Conservation (phyloP, 2,797 vertebrate genomes). For the Molossus alvarezi region DNA sequence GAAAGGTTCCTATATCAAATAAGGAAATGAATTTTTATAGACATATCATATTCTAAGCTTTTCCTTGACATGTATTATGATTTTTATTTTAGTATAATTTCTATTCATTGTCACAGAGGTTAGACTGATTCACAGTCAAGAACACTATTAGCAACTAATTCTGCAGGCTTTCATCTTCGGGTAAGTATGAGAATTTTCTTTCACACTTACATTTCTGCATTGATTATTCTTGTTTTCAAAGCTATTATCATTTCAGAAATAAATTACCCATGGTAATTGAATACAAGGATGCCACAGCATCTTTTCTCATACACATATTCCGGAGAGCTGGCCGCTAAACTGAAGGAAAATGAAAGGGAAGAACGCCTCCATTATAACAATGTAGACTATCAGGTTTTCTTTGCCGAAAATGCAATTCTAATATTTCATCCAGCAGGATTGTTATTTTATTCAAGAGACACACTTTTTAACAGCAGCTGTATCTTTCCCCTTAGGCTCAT, state of each 20-base stretch:
- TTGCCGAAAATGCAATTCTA: conserved; percentile 68
- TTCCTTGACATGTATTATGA: neutral
- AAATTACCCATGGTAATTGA: conserved; percentile 64
- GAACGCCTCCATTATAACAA: conserved; percentile 16
- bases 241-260: conserved; percentile 68
- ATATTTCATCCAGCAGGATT: conserved; percentile 59
- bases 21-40: conserved; percentile 11
- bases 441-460: conserved; percentile 73
- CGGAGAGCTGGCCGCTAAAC: neutral
- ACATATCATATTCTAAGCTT: neutral
- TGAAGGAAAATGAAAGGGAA: conserved; percentile 64
- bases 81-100: conserved; percentile 38
- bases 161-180: conserved; percentile 25
- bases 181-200: conserved; percentile 40
- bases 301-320: conserved; percentile 33
- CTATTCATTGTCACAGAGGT: neutral
- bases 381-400: conserved; percentile 65
- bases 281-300: neutral
- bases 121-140: neutral
- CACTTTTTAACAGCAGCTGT: conserved; percentile 48
- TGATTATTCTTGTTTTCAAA: conserved; percentile 72
- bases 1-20: neutral
- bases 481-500: conserved; percentile 83
- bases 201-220: conserved; percentile 70
- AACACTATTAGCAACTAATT: neutral